Conservation (phyloP, 2,797 vertebrate genomes). For the Eupleurogrammus muticus region DNA sequence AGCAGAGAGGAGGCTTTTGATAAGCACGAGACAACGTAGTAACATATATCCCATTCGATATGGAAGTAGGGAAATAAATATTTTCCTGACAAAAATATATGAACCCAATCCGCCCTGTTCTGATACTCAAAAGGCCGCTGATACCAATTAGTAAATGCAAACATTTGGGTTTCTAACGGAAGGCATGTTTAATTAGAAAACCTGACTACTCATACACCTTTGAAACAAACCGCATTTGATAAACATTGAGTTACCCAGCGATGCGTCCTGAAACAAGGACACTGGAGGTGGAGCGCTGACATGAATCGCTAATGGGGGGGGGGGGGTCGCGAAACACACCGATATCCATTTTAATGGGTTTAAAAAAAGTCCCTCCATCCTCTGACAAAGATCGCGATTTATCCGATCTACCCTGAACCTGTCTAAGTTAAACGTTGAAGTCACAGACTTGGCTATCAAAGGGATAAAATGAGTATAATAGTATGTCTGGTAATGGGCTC, state of each 20-base stretch:
- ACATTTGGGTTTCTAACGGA: constrained; percentile 50
- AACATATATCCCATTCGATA: constrained; percentile 51
- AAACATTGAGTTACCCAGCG: constrained; percentile 53
- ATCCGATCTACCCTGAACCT: constrained; percentile 18
- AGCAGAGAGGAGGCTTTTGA: constrained; percentile 55
- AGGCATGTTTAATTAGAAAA: constrained; percentile 61
- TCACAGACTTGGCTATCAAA: constrained; percentile 46
- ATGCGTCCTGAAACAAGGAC: constrained; percentile 55
- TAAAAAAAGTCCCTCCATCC: constrained; percentile 18
- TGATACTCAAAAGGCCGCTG: constrained; percentile 17
- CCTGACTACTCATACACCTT: constrained; percentile 49
- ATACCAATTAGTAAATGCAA: constrained; percentile 41
- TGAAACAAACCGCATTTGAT: constrained; percentile 59
- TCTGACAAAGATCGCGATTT: constrained; percentile 12
- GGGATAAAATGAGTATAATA: constrained; percentile 33
- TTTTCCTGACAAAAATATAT: constrained; percentile 14
- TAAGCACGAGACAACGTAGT: constrained; percentile 63
- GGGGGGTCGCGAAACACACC: constrained; percentile 1
- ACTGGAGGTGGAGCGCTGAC: constrained; percentile 23
- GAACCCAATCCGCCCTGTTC: constrained; percentile 20
- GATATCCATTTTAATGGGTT: constrained; percentile 37
- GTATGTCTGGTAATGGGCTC: constrained; percentile 38
- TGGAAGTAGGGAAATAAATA: constrained; percentile 39
- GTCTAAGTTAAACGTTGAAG: constrained; percentile 49
- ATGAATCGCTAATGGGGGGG: constrained; percentile 48